Conservation (phyloP, 2,888 invertebrate species). For the Orthonevra nobilis region DNA sequence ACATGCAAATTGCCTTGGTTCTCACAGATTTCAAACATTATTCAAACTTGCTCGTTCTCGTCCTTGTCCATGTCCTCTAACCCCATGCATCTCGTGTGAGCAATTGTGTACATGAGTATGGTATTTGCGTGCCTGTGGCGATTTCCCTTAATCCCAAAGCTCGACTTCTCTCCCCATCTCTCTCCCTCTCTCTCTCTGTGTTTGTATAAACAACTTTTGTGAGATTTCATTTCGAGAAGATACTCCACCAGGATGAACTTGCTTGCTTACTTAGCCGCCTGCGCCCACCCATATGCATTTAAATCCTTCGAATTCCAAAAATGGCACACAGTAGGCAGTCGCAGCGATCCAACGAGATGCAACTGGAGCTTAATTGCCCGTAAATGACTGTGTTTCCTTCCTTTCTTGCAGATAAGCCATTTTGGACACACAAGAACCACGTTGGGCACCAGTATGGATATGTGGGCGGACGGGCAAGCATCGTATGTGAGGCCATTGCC, state of each 20-base stretch:
- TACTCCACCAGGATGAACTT: conserved; percentile 32
- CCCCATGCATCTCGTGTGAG: too few species aligned
- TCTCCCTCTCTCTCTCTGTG: too few species aligned
- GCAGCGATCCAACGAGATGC: conserved; percentile 12
- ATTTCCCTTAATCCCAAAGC: conserved; percentile 30
- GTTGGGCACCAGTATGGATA: conserved; percentile 76
- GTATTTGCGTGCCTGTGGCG: conserved; percentile 40
- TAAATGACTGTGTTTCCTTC: conserved; percentile 60
- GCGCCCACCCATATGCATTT: neutral
- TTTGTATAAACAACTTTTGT: conserved; percentile 7
- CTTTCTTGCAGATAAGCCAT: conserved; percentile 77
- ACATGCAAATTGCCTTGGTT: conserved; percentile 36
- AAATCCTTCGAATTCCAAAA: conserved; percentile 41
- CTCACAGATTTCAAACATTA: conserved; percentile 31
- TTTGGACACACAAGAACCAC: conserved; percentile 75
- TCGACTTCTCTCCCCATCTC: neutral
- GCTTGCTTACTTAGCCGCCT: conserved; percentile 12
- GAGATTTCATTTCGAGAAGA: conserved; percentile 34
- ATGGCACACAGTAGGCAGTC: conserved; percentile 3
- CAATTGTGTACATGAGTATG: conserved; percentile 3
- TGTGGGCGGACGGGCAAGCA: conserved; percentile 82
- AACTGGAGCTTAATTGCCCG: conserved; percentile 55
- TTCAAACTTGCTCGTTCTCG: conserved; percentile 13
- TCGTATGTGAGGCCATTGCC: conserved; percentile 83
- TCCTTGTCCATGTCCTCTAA: too few species aligned